Evolutionary conservation across 1,140 invertebrate species (phyloP).

Genomic region (Diuraphis noxia): DNA sequence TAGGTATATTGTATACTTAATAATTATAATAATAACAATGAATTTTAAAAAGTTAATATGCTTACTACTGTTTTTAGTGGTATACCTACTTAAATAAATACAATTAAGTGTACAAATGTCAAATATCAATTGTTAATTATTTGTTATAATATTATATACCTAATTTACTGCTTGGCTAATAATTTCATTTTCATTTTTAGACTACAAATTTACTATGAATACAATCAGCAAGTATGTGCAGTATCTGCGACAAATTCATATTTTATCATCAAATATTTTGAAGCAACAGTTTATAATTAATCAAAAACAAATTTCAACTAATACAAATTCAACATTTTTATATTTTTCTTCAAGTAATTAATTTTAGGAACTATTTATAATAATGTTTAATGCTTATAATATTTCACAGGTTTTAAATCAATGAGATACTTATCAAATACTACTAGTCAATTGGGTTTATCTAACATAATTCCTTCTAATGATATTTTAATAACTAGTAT

Average conservation of each 20-base stretch:
- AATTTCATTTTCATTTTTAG: neutral
- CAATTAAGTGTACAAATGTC: neutral
- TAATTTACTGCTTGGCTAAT: neutral
- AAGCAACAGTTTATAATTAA: neutral
- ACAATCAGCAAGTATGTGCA: constrained; percentile 14
- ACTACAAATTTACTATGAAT: constrained; percentile 16
- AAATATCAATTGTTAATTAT: no score
- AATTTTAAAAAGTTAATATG: no score
- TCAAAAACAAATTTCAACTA: constrained; percentile 2
- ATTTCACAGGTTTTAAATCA: neutral
- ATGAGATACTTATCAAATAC: neutral
- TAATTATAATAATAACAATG: neutral
- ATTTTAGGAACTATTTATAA: neutral
- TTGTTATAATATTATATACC: no score
- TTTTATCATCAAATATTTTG: neutral
- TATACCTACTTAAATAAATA: neutral
- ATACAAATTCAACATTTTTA: neutral
- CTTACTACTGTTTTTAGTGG: neutral
- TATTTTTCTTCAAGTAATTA: neutral
- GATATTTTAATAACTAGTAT: constrained; percentile 53
- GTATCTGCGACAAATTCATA: neutral
- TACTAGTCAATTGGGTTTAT: neutral
- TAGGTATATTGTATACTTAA: neutral
- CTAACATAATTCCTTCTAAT: neutral
- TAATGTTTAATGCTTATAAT: neutral